Conservation (phyloP, 2,888 invertebrate species). For the Leucophenga montana region DNA sequence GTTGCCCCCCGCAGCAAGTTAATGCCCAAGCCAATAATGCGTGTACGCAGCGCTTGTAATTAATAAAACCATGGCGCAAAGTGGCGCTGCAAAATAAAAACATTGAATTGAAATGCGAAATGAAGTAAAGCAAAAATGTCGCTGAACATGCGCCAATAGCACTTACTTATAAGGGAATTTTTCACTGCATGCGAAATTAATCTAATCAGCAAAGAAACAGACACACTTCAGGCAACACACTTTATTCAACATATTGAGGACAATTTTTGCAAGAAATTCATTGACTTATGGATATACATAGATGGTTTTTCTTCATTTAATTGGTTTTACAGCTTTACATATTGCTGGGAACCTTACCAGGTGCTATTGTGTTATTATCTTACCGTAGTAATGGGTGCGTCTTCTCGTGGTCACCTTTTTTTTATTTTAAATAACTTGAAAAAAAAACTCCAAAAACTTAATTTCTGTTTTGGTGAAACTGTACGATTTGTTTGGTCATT, state of each 20-base stretch:
- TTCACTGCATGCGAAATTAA: conserved; percentile 10
- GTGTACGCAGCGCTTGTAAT: conserved; percentile 58
- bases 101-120: conserved; percentile 29
- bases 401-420: no score
- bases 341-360: no score
- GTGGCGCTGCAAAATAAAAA: conserved; percentile 32
- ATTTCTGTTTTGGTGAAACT: no score
- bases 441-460: no score
- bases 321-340: no score
- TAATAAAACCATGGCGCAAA: conserved; percentile 37
- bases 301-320: no score
- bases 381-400: no score
- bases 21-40: neutral
- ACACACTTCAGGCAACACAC: conserved; percentile 26
- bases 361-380: no score
- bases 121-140: conserved; percentile 36
- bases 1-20: neutral
- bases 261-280: no score
- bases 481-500: no score
- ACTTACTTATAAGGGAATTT: conserved; percentile 1
- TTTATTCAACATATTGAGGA: conserved; percentile 31
- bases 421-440: no score
- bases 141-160: conserved; percentile 13
- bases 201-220: neutral
- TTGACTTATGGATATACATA: no score